Conservation (phyloP, 1,140 invertebrate species). For the Bombus picipes region DNA sequence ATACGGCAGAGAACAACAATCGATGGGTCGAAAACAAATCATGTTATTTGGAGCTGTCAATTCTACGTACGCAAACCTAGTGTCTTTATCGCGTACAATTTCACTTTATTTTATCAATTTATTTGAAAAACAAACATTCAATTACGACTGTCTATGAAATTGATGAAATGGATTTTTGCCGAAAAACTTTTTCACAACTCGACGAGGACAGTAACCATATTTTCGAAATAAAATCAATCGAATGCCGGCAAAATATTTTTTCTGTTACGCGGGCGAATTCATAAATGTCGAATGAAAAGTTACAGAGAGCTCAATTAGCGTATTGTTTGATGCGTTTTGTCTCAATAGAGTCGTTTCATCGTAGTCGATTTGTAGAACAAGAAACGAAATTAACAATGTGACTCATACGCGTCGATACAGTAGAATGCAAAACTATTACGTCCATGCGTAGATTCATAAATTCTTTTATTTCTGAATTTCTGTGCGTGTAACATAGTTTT, state of each 20-base stretch:
- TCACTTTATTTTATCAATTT: not conserved
- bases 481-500: too few relatives aligned
- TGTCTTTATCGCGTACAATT: not conserved
- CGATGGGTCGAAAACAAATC: not conserved
- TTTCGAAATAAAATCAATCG: conserved; percentile 8
- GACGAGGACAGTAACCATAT: conserved; percentile 4
- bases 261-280: too few relatives aligned
- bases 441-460: not conserved
- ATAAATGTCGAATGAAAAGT: not conserved
- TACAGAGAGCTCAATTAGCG: not conserved
- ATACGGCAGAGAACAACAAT: not conserved
- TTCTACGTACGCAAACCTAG: not conserved
- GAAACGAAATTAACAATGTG: not conserved
- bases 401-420: not conserved
- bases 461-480: not conserved
- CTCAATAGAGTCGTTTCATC: not conserved
- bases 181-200: not conserved
- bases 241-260: not conserved
- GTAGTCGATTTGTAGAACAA: not conserved
- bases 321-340: not conserved
- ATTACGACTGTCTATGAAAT: not conserved
- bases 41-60: not conserved
- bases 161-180: not conserved
- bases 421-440: not conserved
- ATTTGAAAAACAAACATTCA: conserved; percentile 34